These are phyloP conservation scores for Apamea epomidion DNA, from an alignment of 2,888 invertebrate species.

Conservation along the genomic window DNA sequence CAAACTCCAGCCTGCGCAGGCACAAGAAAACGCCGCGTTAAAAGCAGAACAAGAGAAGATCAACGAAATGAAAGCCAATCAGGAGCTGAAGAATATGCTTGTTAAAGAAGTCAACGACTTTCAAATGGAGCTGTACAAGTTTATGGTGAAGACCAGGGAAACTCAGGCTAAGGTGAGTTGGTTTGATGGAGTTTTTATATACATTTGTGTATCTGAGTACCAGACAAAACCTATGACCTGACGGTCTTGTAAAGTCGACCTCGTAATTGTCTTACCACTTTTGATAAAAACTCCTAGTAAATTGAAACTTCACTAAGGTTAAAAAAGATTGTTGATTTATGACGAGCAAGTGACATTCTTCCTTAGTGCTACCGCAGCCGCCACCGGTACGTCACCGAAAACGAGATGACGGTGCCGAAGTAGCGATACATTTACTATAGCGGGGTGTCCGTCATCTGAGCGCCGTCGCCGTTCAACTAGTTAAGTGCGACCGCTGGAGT, in stretches of 20 bases:
- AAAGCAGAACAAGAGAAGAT: slow-evolving; percentile 83
- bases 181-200: background rate
- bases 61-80: slow-evolving; percentile 79
- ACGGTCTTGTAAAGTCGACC: background rate
- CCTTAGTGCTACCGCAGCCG: background rate
- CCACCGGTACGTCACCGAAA: background rate
- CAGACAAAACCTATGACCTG: background rate
- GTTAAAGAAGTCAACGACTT: slow-evolving; percentile 92
- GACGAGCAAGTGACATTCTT: background rate
- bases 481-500: too few species aligned
- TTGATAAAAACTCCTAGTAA: background rate
- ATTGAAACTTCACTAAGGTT: too few species aligned
- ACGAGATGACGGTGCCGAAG: background rate
- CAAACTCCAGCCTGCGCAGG: slow-evolving; percentile 50
- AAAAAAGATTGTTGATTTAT: background rate
- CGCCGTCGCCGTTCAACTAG: background rate
- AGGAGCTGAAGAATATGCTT: slow-evolving; percentile 91
- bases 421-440: background rate
- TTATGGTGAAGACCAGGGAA: slow-evolving; percentile 89
- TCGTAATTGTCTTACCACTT: background rate
- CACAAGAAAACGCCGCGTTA: slow-evolving; percentile 77
- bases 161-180: slow-evolving; percentile 89
- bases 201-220: background rate
- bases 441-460: background rate
- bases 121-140: slow-evolving; percentile 91